These are phyloP conservation scores for Tanypteryx hageni DNA, from an alignment of 2,888 invertebrate species.

Conservation along the genomic window DNA sequence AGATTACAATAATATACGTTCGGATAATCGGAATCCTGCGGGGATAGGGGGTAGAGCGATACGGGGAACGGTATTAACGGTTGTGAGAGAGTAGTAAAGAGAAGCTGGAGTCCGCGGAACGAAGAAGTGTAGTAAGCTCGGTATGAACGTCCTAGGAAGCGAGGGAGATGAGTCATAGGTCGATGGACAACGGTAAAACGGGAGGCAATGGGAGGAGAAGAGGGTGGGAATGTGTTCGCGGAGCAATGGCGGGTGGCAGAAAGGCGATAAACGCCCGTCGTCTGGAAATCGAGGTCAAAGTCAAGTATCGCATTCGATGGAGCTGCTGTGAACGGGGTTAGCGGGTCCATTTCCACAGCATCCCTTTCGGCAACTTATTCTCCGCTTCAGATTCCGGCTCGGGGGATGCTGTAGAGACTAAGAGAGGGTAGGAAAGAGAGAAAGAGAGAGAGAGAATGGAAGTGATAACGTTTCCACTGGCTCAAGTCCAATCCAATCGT, in stretches of 20 bases:
- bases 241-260: neutral
- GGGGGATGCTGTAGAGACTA: no score
- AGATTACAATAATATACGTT: no score
- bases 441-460: neutral
- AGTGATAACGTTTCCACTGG: neutral
- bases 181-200: conserved; percentile 26
- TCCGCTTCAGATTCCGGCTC: neutral
- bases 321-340: neutral
- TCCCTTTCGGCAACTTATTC: neutral
- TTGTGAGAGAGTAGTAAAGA: neutral
- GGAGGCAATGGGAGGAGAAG: neutral
- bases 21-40: neutral
- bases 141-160: neutral
- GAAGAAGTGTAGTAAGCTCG: neutral
- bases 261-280: neutral
- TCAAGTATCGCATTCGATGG: conserved; percentile 3
- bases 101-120: neutral
- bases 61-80: neutral
- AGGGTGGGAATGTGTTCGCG: neutral
- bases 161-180: neutral
- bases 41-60: neutral
- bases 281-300: neutral
- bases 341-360: conserved; percentile 28
- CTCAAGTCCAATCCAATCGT: neutral
- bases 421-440: neutral